Evolutionary conservation across 2,797 vertebrate species (phyloP).

Genomic region (Acanthopagrus latus): DNA sequence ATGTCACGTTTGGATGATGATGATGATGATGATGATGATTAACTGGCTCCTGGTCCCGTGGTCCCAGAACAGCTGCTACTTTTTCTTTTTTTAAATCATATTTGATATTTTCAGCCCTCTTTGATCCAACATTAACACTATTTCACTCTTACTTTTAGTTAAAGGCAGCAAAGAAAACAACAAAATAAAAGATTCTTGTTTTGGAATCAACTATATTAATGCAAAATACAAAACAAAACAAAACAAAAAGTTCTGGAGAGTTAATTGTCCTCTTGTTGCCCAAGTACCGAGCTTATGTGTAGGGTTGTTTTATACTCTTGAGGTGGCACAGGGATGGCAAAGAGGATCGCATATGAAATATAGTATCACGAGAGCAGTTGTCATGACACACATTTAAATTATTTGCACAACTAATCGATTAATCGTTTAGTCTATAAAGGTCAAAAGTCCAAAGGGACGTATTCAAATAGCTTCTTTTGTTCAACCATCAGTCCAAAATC

Average conservation of each 20-base stretch:
- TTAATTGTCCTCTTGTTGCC: slow-evolving; percentile 8
- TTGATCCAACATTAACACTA: slow-evolving; percentile 44
- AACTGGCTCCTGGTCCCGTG: slow-evolving; percentile 74
- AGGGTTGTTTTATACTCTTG: slow-evolving; percentile 20
- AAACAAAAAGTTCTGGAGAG: background rate
- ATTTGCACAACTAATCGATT: too few relatives aligned
- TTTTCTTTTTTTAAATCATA: background rate
- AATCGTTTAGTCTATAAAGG: too few relatives aligned
- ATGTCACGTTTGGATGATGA: slow-evolving; percentile 32
- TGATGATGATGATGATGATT: slow-evolving; percentile 7
- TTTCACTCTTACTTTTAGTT: slow-evolving; percentile 37
- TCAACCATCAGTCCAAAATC: too few relatives aligned
- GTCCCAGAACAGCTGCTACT: slow-evolving; percentile 68
- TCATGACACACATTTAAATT: slow-evolving; percentile 32
- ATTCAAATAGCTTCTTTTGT: too few relatives aligned
- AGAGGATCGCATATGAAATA: slow-evolving; percentile 33
- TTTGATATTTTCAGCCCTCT: slow-evolving; percentile 49
- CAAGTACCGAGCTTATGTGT: slow-evolving; percentile 1
- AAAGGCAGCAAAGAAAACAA: slow-evolving; percentile 52
- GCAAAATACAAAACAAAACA: slow-evolving; percentile 13
- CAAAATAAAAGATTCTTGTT: background rate
- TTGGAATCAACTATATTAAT: slow-evolving; percentile 35
- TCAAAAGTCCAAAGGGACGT: too few relatives aligned
- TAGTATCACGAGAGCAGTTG: slow-evolving; percentile 18
- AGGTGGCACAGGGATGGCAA: slow-evolving; percentile 23